Evolutionary conservation across 2,113 vertebrate species (phyloP).

Genomic region (Nannobrachium achirus): DNA sequence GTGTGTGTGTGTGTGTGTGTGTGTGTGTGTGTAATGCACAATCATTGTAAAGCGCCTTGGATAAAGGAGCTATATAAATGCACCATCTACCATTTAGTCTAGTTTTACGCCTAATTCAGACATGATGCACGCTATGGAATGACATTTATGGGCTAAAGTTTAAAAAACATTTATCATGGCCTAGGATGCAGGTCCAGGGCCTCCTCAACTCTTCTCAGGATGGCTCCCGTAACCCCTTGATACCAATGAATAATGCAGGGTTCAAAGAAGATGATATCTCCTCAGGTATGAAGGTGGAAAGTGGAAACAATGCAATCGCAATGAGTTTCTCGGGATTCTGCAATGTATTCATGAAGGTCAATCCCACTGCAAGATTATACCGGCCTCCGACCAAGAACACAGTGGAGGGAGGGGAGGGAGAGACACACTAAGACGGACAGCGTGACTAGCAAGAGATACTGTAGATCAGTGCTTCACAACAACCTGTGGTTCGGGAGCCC

Average conservation of each 20-base stretch:
- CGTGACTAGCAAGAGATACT: background rate
- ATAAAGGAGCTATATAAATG: too few species aligned
- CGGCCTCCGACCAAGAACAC: background rate
- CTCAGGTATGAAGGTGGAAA: background rate
- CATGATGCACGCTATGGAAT: background rate
- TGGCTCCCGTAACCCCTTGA: too few species aligned
- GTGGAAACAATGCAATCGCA: background rate
- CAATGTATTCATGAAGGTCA: too few species aligned
- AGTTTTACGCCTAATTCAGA: too few species aligned
- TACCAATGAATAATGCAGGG: background rate
- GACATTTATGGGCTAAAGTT: background rate
- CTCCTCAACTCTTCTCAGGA: too few species aligned
- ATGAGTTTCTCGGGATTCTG: background rate
- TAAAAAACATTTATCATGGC: background rate
- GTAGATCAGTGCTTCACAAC: too few species aligned
- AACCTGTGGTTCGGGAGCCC: too few species aligned
- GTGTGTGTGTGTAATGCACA: background rate
- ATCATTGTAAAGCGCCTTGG: too few species aligned
- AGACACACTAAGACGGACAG: background rate
- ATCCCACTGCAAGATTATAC: background rate
- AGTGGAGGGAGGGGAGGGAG: background rate
- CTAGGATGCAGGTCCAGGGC: too few species aligned
- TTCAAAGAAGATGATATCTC: background rate
- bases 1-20: too few species aligned
- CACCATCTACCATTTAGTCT: too few species aligned